Base-by-base conservation (phyloP, 2,888 invertebrate genomes). In the Zaprionus lineosus region DNA sequence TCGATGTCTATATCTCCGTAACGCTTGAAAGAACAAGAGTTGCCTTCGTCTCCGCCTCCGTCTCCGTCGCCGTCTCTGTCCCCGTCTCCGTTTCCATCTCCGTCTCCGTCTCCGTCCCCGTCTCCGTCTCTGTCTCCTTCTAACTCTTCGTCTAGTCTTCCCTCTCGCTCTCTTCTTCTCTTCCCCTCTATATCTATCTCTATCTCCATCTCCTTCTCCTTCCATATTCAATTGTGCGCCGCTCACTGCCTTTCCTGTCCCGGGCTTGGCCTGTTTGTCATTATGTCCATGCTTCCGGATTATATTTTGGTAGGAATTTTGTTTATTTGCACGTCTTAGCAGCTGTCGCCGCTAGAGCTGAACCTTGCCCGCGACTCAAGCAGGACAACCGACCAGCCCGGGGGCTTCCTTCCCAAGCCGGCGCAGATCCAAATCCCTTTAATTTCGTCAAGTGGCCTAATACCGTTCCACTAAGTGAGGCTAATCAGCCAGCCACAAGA, bases 361-460 rank as follows among this genome's bases (percentile, higher is more conserved):
- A n/a, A n/a, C n/a, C n/a, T n/a, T n/a, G n/a, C n/a, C n/a, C n/a
- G n/a, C n/a, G n/a, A n/a, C n/a, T n/a, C n/a, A n/a, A n/a, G n/a
- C n/a, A n/a, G n/a, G n/a, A n/a, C 21, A 5, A 18, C 18, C 8
- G 41, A 3, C 4, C 9, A 11, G 5, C 37, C 15, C 19, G 12
- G 19, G 16, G 16, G 24, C 19, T 3, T 6, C 51, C 34, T 12
- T 4, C 9, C 14, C 16, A 15, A 14, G 15, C 50, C 29, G 8
- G 8, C 24, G 14, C 16, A 39, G 26, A n/a, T n/a, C 59, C 56
- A 43, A 69, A 73, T 68, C 62, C 78, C 58, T 68, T 84, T 81
- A 81, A 84, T 67, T 73, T 81, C 61, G 84, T 66, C 83, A 78
- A 82, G 82, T 84, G 79, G 78, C 74, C 82, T 74, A 81, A 84